Percentiles rank a stretch among this genome's conserved stretches.
Conservation (phyloP, 2,113 vertebrate species). For the Platysternon megacephalum region DNA sequence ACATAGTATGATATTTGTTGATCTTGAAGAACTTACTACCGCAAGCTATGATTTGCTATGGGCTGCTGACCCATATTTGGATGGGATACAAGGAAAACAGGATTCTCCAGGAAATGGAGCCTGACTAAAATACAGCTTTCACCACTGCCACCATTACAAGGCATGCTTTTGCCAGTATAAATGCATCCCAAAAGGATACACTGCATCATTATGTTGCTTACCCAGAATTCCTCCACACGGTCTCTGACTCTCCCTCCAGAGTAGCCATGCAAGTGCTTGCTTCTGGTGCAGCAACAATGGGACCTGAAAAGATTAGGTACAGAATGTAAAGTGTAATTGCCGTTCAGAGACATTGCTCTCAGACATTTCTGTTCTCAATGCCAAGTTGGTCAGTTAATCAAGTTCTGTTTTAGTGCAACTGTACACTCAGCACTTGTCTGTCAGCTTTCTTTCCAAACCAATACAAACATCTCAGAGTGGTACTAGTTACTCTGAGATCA, state of each 20-base stretch:
- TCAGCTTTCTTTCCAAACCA: not conserved
- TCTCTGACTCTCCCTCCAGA: conserved; percentile 93
- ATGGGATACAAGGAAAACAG: not conserved
- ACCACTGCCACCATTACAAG: not conserved
- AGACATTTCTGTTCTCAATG: not conserved
- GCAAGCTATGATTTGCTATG: not conserved
- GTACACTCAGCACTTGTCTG: not conserved
- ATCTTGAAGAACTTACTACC: not conserved
- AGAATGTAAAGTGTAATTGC: not conserved
- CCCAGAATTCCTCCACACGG: conserved; percentile 95
- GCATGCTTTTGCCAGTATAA: not conserved
- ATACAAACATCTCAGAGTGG: not conserved
- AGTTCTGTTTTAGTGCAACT: not conserved
- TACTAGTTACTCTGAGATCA: not conserved
- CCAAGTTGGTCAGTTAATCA: not conserved
- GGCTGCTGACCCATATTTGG: not conserved
- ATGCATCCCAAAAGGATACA: not conserved
- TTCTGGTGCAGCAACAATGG: conserved; percentile 90
- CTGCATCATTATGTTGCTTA: conserved; percentile 59
- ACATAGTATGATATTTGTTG: not conserved
- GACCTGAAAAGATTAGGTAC: conserved; percentile 63
- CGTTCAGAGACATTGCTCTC: not conserved
- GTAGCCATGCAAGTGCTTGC: conserved; percentile 90
- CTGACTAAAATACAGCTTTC: not conserved
- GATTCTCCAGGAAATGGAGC: not conserved